Conservation (phyloP, 1,140 invertebrate genomes). For the Glossosoma conforme region DNA sequence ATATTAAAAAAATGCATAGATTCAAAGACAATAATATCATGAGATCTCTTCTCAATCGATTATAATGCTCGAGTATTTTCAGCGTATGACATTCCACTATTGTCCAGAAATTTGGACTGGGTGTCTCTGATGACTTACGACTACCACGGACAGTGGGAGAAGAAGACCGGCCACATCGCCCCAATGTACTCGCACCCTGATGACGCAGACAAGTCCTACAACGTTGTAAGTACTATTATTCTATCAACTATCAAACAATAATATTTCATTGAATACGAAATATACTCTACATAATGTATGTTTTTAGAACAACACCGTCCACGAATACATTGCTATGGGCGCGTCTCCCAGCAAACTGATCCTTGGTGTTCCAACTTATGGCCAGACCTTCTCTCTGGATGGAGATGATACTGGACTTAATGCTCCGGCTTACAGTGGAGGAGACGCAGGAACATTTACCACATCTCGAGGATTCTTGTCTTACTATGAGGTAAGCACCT, state of each 20-base stretch:
- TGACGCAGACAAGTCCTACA: slow-evolving; percentile 70
- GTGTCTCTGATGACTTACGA: slow-evolving; percentile 90
- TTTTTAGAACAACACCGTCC: slow-evolving; percentile 71
- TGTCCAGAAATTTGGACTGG: slow-evolving; percentile 74
- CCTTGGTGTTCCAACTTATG: slow-evolving; percentile 80
- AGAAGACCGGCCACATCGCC: slow-evolving; percentile 81
- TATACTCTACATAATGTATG: slow-evolving; percentile 5
- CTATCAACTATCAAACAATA: not conserved
- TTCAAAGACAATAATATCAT: too few species aligned
- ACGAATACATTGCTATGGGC: slow-evolving; percentile 76
- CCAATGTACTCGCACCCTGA: slow-evolving; percentile 71
- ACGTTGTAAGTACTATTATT: slow-evolving; percentile 54
- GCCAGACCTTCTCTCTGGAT: slow-evolving; percentile 74
- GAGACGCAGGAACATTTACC: slow-evolving; percentile 74
- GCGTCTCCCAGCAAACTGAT: slow-evolving; percentile 70
- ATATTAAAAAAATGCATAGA: too few species aligned
- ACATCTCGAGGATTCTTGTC: slow-evolving; percentile 74
- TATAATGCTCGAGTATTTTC: not conserved
- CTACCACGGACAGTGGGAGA: slow-evolving; percentile 88
- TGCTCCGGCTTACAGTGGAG: slow-evolving; percentile 65
- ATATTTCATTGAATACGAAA: not conserved
- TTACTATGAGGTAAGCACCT: slow-evolving; percentile 70
- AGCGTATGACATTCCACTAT: slow-evolving; percentile 69
- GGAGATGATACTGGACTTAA: slow-evolving; percentile 59
- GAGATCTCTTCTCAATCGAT: not conserved